Evolutionary conservation across 2,113 vertebrate species (phyloP).

Genomic region (Dicrurus megarhynchus): DNA sequence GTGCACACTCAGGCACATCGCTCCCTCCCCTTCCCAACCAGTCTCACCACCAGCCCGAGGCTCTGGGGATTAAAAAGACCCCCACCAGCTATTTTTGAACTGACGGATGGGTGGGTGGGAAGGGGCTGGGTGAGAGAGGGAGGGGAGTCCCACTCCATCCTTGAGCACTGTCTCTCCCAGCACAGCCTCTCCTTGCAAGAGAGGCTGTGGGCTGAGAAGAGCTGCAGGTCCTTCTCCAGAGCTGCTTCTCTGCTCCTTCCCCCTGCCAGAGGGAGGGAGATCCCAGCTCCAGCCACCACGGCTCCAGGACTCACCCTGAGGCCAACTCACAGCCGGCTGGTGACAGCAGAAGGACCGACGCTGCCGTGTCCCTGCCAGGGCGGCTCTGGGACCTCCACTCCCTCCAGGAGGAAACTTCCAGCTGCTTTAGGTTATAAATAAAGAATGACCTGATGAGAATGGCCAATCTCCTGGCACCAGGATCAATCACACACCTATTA

Average conservation of each 20-base stretch:
- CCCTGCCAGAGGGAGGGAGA: rapidly evolving
- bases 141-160: not conserved
- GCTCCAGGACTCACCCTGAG: not conserved
- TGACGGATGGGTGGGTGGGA: not conserved
- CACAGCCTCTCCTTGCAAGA: not conserved
- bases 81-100: not conserved
- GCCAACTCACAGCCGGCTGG: not conserved
- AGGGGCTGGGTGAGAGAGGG: not conserved
- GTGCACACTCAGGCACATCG: rapidly evolving
- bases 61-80: not conserved
- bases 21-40: not conserved
- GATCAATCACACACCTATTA: conserved; percentile 31
- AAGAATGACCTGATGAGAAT: conserved; percentile 11
- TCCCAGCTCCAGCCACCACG: rapidly evolving
- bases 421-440: conserved; percentile 39
- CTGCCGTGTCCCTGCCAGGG: not conserved
- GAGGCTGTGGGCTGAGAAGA: rapidly evolving
- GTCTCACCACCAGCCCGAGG: not conserved
- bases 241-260: not conserved
- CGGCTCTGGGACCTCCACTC: rapidly evolving
- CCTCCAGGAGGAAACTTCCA: not conserved
- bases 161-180: rapidly evolving
- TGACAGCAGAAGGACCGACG: not conserved
- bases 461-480: not conserved
- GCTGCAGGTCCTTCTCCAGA: not conserved